A percentile compares a stretch with the other conserved stretches of the same genome.
Evolutionary conservation across 1,140 invertebrate genomes (phyloP).

Genomic region (Cotesia typhae): DNA sequence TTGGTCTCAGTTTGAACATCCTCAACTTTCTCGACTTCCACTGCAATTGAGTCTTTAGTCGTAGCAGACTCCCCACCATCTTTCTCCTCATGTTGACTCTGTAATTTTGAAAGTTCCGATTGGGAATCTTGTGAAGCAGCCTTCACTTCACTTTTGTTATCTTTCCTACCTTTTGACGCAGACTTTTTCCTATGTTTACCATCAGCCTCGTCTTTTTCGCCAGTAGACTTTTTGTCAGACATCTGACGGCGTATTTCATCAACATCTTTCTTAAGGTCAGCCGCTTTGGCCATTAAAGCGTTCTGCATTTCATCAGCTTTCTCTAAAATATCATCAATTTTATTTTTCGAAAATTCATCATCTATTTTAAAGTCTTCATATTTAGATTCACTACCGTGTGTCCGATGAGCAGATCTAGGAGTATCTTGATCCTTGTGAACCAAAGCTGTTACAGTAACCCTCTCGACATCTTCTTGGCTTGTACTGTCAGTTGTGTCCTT

Average conservation of each 20-base stretch:
- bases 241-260: constrained; percentile 57
- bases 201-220: constrained; percentile 47
- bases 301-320: constrained; percentile 51
- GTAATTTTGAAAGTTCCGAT: constrained; percentile 40
- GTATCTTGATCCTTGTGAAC: constrained; percentile 60
- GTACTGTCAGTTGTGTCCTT: constrained; percentile 57
- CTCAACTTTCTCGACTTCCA: background rate
- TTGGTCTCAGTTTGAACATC: background rate
- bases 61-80: background rate
- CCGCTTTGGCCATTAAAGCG: constrained; percentile 50
- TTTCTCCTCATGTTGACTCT: constrained; percentile 42
- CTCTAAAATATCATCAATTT: constrained; percentile 51
- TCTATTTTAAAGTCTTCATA: constrained; percentile 36
- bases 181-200: constrained; percentile 35
- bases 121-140: constrained; percentile 35
- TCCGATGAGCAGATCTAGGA: constrained; percentile 40
- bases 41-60: background rate
- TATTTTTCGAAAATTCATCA: constrained; percentile 36
- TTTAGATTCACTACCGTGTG: constrained; percentile 24
- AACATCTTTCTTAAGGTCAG: constrained; percentile 54
- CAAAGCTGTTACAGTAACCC: constrained; percentile 56
- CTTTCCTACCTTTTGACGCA: constrained; percentile 37
- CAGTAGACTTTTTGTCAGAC: constrained; percentile 59
- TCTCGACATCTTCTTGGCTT: constrained; percentile 58
- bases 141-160: constrained; percentile 36